Evolutionary conservation across 2,797 vertebrate genomes (phyloP), one percentile per base, ranked within the genome.

Genomic region (Sardinella longiceps): DNA sequence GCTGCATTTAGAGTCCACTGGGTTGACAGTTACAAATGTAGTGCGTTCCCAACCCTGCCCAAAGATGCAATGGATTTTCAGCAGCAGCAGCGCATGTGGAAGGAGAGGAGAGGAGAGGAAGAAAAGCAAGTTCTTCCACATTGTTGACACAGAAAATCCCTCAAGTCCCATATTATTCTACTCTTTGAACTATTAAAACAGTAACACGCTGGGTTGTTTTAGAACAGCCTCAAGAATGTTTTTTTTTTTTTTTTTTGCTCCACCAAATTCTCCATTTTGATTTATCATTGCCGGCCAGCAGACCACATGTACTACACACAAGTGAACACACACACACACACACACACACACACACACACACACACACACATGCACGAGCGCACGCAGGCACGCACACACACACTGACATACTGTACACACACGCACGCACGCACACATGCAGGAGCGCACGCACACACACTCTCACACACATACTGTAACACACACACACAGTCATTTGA

Each of bases 1-100:
- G 87, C 87, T 86, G 87, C 86, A 88, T 30, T 25, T 88, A 87
- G 39, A 23, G 51, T 53, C 15, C 3, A 53, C 43, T 81, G 84
- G 12, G 46, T 12, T 80, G 83, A 90, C 87, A 56, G 89, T 92
- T 90, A 93, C 92, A 91, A 87, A 90, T 0, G 0, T 81, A 39
- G 2, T 43, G 84, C 82, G 83, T 86, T 86, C 88, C 43, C 20
- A 0, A 10, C 87, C 82, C 88, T 88, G 91, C 85, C 9, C 85
- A 80, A 86, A 84, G 88, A 80, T 86, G 82, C 83, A 86, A 81
- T 39, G 83, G 82, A 83, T 0, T 53, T 80, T 77, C 58, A 1
- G 60, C 74, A 85, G 82, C 58, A 1, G 60, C 74, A 85, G 82
- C 48, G 81, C 70, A 87, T 84, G 70, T 39, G 70, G 33, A 77